These are phyloP conservation scores for Tauraco hartlaubi DNA, from an alignment of 2,797 vertebrate genomes.

Conservation along the genomic window DNA sequence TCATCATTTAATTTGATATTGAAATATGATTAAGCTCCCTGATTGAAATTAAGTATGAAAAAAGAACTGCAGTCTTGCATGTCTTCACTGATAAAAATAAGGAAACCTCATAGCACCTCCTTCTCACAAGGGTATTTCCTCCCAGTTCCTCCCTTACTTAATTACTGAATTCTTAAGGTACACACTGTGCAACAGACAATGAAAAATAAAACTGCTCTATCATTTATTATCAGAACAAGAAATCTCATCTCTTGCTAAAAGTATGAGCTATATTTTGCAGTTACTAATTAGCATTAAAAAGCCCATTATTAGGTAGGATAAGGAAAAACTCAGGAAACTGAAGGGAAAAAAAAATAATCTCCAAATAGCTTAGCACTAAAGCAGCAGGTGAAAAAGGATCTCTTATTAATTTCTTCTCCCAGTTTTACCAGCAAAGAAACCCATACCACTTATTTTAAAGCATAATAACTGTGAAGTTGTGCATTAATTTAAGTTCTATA, in stretches of 20 bases:
- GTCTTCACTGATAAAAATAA: conserved; percentile 4
- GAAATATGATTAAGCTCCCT: conserved; percentile 13
- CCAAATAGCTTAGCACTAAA: neutral
- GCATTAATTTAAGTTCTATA: neutral
- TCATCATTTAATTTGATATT: conserved; percentile 54
- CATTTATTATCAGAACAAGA: neutral
- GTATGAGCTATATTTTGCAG: neutral
- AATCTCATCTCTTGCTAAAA: neutral
- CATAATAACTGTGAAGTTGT: neutral
- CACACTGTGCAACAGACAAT: neutral
- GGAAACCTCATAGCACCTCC: neutral
- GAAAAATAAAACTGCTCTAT: neutral
- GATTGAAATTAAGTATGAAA: conserved; percentile 20
- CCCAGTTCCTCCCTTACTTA: neutral
- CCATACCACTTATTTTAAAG: conserved; percentile 8
- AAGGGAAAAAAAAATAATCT: neutral
- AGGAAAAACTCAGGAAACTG: neutral
- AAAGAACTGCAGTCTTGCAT: neutral
- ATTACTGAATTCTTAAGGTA: conserved; percentile 9
- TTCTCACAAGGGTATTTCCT: neutral
- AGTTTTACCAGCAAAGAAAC: neutral
- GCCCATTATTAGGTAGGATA: neutral
- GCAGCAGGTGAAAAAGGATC: neutral
- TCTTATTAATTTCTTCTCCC: neutral
- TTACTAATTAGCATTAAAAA: conserved; percentile 8